A percentile compares a stretch with the other conserved stretches of the same genome.
phyloP scores from a whole-genome alignment of 2,888 invertebrate genomes.

The Macrosiphum euphorbiae region DNA sequence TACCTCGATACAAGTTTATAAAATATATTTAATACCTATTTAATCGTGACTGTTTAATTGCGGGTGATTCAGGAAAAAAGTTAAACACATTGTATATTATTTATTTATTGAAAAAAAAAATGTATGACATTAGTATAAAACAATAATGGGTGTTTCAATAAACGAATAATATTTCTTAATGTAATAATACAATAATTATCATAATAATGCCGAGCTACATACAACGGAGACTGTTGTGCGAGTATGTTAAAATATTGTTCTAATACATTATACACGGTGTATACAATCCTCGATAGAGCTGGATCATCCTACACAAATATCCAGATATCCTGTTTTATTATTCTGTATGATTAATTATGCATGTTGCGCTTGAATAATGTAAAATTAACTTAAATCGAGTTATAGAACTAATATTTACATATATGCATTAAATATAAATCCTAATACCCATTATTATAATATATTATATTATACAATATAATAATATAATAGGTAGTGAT shows the following conservation, averaged over 20 bases:
- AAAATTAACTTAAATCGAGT: background rate
- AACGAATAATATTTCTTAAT: constrained; percentile 10
- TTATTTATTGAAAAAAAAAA: background rate
- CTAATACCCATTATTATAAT: background rate
- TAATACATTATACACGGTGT: background rate
- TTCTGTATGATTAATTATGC: background rate
- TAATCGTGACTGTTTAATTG: background rate
- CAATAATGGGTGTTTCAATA: background rate
- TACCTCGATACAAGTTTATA: background rate
- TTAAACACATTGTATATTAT: background rate
- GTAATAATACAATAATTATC: background rate
- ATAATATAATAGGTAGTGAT: background rate
- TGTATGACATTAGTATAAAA: background rate
- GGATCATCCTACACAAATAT: constrained; percentile 28
- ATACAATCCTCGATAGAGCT: background rate
- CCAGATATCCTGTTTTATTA: background rate
- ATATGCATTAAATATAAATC: background rate
- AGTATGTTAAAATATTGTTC: background rate
- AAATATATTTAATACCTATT: background rate
- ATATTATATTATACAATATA: too few relatives aligned
- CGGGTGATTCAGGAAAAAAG: background rate
- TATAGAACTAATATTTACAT: background rate
- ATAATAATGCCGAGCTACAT: background rate
- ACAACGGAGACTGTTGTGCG: background rate
- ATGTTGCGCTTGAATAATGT: background rate